Evolutionary conservation across 2,888 invertebrate genomes (phyloP), one percentile per base, ranked within the genome.

Genomic region (Notodonta dromedarius): DNA sequence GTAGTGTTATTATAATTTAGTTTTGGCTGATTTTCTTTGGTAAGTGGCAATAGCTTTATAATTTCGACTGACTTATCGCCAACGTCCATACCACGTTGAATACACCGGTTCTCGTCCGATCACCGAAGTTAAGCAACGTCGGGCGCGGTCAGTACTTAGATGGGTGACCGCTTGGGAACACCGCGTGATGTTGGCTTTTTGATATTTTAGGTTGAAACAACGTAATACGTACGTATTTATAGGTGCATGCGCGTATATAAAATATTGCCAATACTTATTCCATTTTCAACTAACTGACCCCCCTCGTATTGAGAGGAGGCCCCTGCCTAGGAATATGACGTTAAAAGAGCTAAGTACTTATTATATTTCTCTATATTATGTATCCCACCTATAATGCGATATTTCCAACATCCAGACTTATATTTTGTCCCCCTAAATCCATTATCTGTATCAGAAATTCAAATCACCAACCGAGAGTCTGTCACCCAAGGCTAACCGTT

Each of bases 61-160:
- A 42, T 11, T 46, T 9, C 24, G 9, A 46, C 13, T 46, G 1
- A 2, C 5, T 16, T 24, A 16, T 67, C 55, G 81, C 77, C 82
- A 82, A 82, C 82, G 87, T 87, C 86, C 89, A 89, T 87, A 90
- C 89, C 82, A 90, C 82, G 87, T 88, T 90, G 88, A 89, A 88
- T 73, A 87, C 89, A 89, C 90, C 88, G 89, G 88, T 88, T 90
- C 89, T 90, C 90, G 89, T 91, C 90, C 89, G 90, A 91, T 91
- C 90, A 91, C 91, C 89, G 90, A 90, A 90, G 88, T 90, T 88
- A 91, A 89, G 89, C 89, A 90, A 88, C 89, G 84, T 90, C 87
- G 89, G 90, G 89, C 89, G 89, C 80, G 86, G 86, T 91, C 87
- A 90, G 90, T 91, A 91, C 90, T 90, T 91, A 88, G 89, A 89